Conservation (phyloP, 2,113 vertebrate genomes). For the Hypocryptadius cinnamomeus region DNA sequence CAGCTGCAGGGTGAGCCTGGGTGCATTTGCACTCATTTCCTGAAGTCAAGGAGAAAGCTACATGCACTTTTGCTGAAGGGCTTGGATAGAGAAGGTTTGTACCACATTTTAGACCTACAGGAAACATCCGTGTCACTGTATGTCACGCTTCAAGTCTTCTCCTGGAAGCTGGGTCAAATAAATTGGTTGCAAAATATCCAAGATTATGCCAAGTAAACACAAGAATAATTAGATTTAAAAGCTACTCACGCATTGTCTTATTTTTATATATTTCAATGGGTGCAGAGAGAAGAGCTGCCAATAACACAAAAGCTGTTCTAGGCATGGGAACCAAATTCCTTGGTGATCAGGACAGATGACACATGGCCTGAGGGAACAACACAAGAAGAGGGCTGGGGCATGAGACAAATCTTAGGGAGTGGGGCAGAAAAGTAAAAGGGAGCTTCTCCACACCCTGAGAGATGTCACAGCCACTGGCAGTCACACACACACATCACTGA, state of each 20-base stretch:
- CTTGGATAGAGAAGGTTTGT: not conserved
- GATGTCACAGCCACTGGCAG: not conserved
- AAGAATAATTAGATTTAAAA: constrained; percentile 15
- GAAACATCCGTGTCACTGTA: not conserved
- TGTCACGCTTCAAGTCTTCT: not conserved
- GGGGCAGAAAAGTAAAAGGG: not conserved
- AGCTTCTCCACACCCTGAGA: not conserved
- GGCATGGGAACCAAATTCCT: not conserved
- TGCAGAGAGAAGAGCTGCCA: not conserved
- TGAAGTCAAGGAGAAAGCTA: not conserved
- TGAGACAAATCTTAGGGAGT: not conserved
- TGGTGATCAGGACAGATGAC: not conserved
- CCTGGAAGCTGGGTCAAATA: not conserved
- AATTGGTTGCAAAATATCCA: constrained; percentile 7
- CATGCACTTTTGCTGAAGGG: not conserved
- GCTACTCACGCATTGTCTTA: not conserved
- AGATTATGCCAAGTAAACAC: not conserved
- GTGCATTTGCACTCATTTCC: not conserved
- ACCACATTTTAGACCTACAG: not conserved
- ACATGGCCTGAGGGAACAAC: not conserved
- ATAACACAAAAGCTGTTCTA: not conserved
- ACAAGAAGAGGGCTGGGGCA: not conserved
- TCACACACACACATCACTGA: not conserved
- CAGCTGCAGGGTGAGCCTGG: not conserved
- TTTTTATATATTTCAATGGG: not conserved